A percentile compares a stretch with the other conserved stretches of the same genome.
Conservation (phyloP, 2,888 invertebrate genomes). For the Suillia variegata region DNA sequence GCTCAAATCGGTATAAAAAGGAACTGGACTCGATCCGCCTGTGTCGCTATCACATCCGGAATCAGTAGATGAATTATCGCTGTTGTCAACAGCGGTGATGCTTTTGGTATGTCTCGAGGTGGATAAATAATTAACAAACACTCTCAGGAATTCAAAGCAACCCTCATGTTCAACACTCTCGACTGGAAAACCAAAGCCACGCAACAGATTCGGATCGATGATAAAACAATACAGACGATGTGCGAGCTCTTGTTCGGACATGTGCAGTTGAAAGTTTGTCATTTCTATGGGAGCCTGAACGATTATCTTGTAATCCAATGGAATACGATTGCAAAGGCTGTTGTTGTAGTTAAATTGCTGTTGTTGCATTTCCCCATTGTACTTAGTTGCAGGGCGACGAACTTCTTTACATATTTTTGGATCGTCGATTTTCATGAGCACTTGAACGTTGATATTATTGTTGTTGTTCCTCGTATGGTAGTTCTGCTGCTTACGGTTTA, state of each 20-base stretch:
- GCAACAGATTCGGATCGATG: conserved; percentile 68
- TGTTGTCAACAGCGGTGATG: conserved; percentile 12
- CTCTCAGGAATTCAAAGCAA: conserved; percentile 66
- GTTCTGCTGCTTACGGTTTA: conserved; percentile 21
- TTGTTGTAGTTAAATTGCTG: too few species aligned
- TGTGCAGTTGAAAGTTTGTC: conserved; percentile 58
- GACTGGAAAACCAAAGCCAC: conserved; percentile 74
- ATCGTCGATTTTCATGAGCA: background rate
- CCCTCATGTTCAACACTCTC: conserved; percentile 68
- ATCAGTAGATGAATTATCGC: conserved; percentile 61
- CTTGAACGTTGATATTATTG: background rate
- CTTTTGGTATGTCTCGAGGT: background rate
- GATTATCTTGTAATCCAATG: too few species aligned
- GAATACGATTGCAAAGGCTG: too few species aligned
- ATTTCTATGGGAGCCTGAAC: too few species aligned
- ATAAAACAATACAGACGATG: conserved; percentile 68
- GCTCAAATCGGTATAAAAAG: conserved; percentile 57
- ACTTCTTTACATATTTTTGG: background rate
- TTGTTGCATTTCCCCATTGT: conserved; percentile 27
- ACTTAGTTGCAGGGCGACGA: conserved; percentile 6
- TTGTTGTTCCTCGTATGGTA: conserved; percentile 4
- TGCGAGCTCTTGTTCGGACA: conserved; percentile 65
- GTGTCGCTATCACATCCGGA: conserved; percentile 64
- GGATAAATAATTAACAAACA: too few species aligned
- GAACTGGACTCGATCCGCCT: conserved; percentile 63